Percentiles rank a stretch among this genome's conserved stretches.
Evolutionary conservation across 2,113 vertebrate genomes (phyloP).

Genomic region (Pycnonotus jocosus): DNA sequence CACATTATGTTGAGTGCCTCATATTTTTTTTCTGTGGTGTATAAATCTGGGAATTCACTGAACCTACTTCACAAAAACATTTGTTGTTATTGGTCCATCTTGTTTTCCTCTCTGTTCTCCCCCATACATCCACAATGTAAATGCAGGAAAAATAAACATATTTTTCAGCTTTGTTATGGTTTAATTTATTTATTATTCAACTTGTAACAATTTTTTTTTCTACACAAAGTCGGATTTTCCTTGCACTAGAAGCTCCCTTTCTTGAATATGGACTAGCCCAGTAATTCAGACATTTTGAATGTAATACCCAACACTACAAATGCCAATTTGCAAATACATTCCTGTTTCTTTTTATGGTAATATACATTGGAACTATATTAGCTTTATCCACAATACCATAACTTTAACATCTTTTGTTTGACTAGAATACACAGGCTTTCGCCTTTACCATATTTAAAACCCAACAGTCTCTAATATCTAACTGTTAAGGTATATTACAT

Average conservation of each 20-base stretch:
- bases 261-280: background rate
- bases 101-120: background rate
- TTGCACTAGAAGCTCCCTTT: background rate
- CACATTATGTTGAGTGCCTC: accelerated
- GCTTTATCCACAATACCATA: background rate
- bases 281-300: background rate
- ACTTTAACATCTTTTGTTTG: background rate
- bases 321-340: background rate
- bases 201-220: background rate
- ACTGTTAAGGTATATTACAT: background rate
- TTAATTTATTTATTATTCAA: background rate
- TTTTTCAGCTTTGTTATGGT: background rate
- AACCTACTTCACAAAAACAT: background rate
- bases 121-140: background rate
- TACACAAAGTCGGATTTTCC: background rate
- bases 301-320: background rate
- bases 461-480: background rate
- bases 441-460: background rate
- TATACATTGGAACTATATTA: too few species aligned
- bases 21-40: accelerated
- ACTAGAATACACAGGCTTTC: background rate
- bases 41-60: background rate
- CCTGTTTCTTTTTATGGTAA: background rate
- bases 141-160: background rate
- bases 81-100: background rate